These are phyloP conservation scores for Apteryx owenii DNA, from an alignment of 2,113 vertebrate species.

Conservation along the genomic window DNA sequence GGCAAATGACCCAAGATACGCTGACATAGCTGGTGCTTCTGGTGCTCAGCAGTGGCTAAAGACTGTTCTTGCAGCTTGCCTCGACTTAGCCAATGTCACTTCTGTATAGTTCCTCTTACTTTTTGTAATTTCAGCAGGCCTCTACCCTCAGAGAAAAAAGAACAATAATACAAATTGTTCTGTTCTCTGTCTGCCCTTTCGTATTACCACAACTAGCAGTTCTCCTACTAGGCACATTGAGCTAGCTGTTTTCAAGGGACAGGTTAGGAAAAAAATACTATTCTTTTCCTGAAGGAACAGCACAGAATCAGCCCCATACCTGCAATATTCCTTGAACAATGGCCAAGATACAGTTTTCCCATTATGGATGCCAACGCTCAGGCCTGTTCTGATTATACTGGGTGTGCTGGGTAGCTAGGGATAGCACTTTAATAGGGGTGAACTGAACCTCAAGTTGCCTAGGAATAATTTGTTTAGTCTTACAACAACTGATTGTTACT, in stretches of 20 bases:
- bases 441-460: background rate
- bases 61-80: background rate
- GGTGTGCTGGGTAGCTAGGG: rapidly evolving
- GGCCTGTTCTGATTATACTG: background rate
- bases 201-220: background rate
- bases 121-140: background rate
- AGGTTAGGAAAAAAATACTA: background rate
- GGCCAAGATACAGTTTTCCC: background rate
- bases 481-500: background rate
- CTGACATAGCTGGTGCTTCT: background rate
- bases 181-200: background rate
- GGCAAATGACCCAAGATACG: background rate
- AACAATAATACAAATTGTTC: background rate
- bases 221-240: background rate
- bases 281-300: background rate
- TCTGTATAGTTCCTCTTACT: background rate
- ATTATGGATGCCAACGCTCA: background rate
- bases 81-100: background rate
- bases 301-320: background rate
- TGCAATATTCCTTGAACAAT: background rate
- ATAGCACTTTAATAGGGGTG: background rate
- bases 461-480: conserved; percentile 40
- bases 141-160: background rate
- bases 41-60: background rate
- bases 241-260: background rate